Base-by-base conservation (phyloP, 2,797 vertebrate species). In the Harpagifer antarcticus region DNA sequence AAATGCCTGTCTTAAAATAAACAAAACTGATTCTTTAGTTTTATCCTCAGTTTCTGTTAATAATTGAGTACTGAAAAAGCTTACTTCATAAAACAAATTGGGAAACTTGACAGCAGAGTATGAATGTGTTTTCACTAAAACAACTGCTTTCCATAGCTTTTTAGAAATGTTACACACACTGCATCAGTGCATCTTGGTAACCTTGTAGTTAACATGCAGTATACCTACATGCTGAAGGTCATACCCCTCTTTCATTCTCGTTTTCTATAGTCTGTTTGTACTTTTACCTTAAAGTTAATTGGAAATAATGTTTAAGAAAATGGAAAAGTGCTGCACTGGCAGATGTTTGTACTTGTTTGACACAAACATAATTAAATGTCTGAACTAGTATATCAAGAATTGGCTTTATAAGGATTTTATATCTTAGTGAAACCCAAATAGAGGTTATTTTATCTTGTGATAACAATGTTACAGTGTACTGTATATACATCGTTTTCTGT, bases 1-100 rank as follows among this genome's bases (percentile, higher is more conserved):
- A 12, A 9, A 5, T 5, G 16, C 16, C 50, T 62, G 13, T 65
- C 72, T 59, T 37, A 19, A 75, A 66, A 64, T 27, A 9, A 4
- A 11, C 27, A 33, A 48, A 45, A 1, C 8, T 56, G 49, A 20
- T 2, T 8, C 20, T 16, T 43, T 12, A 37, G 14, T 2, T 17
- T 15, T 14, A 2, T 13, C 42, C 2, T 40, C 9, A 20, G 10
- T 33, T 17, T 47, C 31, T 43, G 23, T 55, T 40, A 3, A 19
- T 55, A 45, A 54, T n/a, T 12, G 1, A 44, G 19, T 15, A 7
- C 13, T 14, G 23, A 19, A 44, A 31, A n/a, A 49, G 8, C 4
- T 4, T 37, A 10, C 16, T 14, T 27, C 17, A 1, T 12, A 16
- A 23, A 16, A 37, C 17, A 37, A 3, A 1, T 60, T 15, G 27